A percentile compares a stretch with the other conserved stretches of the same genome.
Evolutionary conservation across 2,113 vertebrate species (phyloP).

Genomic region (Albula goreensis): DNA sequence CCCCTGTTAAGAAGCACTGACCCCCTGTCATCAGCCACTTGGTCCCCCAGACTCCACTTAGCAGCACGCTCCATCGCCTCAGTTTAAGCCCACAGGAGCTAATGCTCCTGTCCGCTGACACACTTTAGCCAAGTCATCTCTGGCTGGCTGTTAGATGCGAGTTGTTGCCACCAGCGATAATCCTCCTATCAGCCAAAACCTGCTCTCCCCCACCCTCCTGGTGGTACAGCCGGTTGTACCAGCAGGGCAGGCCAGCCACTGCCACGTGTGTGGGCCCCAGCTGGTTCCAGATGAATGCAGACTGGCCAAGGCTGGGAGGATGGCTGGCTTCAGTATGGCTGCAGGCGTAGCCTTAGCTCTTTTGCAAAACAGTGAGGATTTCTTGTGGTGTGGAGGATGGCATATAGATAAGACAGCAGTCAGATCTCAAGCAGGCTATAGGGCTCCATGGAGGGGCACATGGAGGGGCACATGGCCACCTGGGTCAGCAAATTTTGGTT

Average conservation of each 20-base stretch:
- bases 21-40: slow-evolving; percentile 6
- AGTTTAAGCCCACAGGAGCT: slow-evolving; percentile 41
- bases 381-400: background rate
- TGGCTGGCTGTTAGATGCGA: slow-evolving; percentile 49
- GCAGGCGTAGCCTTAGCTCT: background rate
- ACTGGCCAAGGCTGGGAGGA: background rate
- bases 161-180: slow-evolving; percentile 54
- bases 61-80: slow-evolving; percentile 16
- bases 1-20: background rate
- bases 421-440: background rate
- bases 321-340: background rate
- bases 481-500: background rate
- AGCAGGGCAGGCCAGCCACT: slow-evolving; percentile 43
- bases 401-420: background rate
- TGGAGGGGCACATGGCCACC: background rate
- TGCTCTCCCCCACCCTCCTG: slow-evolving; percentile 38
- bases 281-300: slow-evolving; percentile 33
- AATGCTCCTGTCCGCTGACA: slow-evolving; percentile 41
- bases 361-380: too few species aligned
- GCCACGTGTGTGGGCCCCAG: slow-evolving; percentile 50
- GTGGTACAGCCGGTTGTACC: slow-evolving; percentile 56
- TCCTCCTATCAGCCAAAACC: slow-evolving; percentile 53
- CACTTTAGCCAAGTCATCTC: slow-evolving; percentile 48
- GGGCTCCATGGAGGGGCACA: background rate
- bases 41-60: slow-evolving; percentile 18